Percentiles rank a stretch among this genome's conserved stretches.
Conservation (phyloP, 1,140 invertebrate genomes). For the Lordiphosa stackelbergi region DNA sequence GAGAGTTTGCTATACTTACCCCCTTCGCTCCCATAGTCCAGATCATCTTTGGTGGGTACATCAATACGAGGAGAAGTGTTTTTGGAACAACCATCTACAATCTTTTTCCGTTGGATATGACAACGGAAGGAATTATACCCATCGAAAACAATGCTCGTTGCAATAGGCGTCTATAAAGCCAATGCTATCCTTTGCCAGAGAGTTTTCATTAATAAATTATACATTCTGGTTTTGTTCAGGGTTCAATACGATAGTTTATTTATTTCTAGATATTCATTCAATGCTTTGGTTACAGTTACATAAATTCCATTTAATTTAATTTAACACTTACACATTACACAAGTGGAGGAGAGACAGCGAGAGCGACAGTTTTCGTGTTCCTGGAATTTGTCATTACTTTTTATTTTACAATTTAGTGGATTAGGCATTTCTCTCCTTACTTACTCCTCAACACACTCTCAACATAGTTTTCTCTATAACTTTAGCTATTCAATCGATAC, state of each 20-base stretch:
- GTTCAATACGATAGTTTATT: slow-evolving; percentile 70
- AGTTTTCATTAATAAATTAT: background rate
- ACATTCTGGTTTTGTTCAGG: slow-evolving; percentile 22
- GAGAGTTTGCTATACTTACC: too few species aligned
- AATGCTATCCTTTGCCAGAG: too few species aligned
- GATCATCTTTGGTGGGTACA: too few species aligned
- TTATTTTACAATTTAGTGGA: slow-evolving; percentile 2
- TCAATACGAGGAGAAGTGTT: too few species aligned
- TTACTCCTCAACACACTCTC: background rate
- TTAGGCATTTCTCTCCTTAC: slow-evolving; percentile 2
- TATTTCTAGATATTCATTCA: slow-evolving; percentile 35
- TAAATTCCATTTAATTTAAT: slow-evolving; percentile 33
- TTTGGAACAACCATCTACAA: too few species aligned
- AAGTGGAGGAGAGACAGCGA: slow-evolving; percentile 6
- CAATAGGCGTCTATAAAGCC: too few species aligned
- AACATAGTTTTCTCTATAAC: slow-evolving; percentile 6
- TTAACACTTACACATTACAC: slow-evolving; percentile 20
- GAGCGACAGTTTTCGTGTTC: slow-evolving; percentile 5
- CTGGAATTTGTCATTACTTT: slow-evolving; percentile 1
- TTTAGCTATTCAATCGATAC: slow-evolving; percentile 29
- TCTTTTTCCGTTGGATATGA: too few species aligned
- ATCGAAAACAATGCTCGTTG: too few species aligned
- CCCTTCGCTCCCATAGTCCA: too few species aligned
- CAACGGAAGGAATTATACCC: too few species aligned
- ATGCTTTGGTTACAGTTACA: slow-evolving; percentile 45